Base-by-base conservation (phyloP, 2,888 invertebrate species). In the Patella caerulea region DNA sequence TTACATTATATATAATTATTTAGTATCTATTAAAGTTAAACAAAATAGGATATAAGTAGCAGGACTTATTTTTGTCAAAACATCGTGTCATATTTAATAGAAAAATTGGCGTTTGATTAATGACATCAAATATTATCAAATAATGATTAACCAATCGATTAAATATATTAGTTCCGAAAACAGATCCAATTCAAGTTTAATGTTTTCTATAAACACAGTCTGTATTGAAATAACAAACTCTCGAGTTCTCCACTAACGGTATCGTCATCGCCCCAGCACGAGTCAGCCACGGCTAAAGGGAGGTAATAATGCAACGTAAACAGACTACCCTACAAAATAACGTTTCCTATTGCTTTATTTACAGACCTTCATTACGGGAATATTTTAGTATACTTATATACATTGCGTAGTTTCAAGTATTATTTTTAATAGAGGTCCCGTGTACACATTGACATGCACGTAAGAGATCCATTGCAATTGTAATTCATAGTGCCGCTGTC, bases 241-340 rank as follows among this genome's bases (percentile, higher is more conserved):
- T 9, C 45, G 3, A 45, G 45, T 45, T 45, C 45, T 45, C 9
- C 7, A 45, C 45, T 45, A 45, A 45, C 45, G 45, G 1, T 45
- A 45, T 45, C n/a, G 29, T 71, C 71, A 71, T 45, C 14, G 71
- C 17, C 55, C 52, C 55, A 19, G n/a, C 55, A 29, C 55, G 54
- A 53, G 17, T 12, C 73, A 19, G 59, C 45, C 29, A 75, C 55
- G 56, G 75, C 52, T 71, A 75, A 75, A 75, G 75, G 75, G 75
- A 75, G 75, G 71, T 75, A 75, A 75, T 45, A 45, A 45, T 7
- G 45, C 45, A 45, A 45, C 45, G 45, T 45, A 45, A 45, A 45
- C 45, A 45, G 45, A 45, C 45, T 45, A 45, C 45, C 7, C 45
- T 1, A 45, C 9, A 45, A 45, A 9, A 45, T 45, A 9, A 45